Evolutionary conservation across 1,140 invertebrate species (phyloP).

Genomic region (Drosophila busckii): DNA sequence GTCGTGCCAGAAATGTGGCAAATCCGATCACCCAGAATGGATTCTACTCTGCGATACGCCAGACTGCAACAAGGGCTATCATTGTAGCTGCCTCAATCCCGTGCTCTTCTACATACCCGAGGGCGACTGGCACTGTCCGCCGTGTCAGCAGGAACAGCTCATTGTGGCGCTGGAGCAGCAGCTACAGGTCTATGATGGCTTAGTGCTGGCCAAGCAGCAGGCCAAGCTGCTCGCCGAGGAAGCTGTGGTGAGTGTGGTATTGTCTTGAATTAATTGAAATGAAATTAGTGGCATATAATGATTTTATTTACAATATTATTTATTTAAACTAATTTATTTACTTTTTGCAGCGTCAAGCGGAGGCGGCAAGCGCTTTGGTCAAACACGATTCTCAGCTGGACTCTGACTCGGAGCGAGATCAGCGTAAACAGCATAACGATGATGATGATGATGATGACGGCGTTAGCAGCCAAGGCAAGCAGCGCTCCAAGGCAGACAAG

Average conservation of each 20-base stretch:
- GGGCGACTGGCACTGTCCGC: constrained; percentile 98
- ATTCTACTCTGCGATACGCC: constrained; percentile 93
- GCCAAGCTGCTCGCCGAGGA: constrained; percentile 85
- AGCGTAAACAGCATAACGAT: constrained; percentile 22
- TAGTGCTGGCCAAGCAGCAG: constrained; percentile 85
- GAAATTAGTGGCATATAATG: no score
- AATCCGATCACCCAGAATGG: constrained; percentile 96
- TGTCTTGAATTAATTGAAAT: no score
- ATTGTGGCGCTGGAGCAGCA: constrained; percentile 84
- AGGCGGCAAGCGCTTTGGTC: constrained; percentile 19
- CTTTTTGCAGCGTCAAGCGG: constrained; percentile 17
- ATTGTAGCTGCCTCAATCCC: constrained; percentile 94
- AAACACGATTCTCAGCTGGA: constrained; percentile 34
- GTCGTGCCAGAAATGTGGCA: constrained; percentile 91
- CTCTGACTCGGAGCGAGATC: neutral
- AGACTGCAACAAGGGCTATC: constrained; percentile 94
- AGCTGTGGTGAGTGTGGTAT: constrained; percentile 59
- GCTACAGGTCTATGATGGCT: constrained; percentile 83
- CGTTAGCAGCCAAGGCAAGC: constrained; percentile 18
- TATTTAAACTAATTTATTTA: neutral
- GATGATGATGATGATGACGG: constrained; percentile 32
- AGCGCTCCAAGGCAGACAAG: constrained; percentile 46
- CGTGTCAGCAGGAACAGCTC: constrained; percentile 92
- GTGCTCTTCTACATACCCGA: constrained; percentile 95
- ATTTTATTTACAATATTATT: neutral